Evolutionary conservation across 2,888 invertebrate species (phyloP), one percentile per base, ranked within the genome.

Genomic region (Pheosia tremula): DNA sequence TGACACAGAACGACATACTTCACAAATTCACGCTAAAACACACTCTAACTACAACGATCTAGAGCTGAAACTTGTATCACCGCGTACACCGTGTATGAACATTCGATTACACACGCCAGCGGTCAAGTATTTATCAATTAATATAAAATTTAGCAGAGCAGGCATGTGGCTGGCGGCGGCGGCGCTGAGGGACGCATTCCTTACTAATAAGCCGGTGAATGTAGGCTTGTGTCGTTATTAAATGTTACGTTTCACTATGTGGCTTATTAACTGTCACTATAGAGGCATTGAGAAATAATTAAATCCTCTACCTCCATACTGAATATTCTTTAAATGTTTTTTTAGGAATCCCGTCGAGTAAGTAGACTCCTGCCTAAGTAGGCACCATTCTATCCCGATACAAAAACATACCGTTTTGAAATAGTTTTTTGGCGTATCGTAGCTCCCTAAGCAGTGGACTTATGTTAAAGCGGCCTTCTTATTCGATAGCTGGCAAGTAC

Each of bases 61-160:
- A 75, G 57, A 53, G 66, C 67, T 63, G 36, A 57, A 60, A 61
- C 67, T 75, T 72, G 6, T 11, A 13, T 13, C 9, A 49, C 9
- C 8, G 36, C 49, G 38, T n/a, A 4, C 10, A 62, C 66, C 68
- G 75, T 86, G 89, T 89, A 87, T 86, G 89, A 90, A 89, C 89
- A 91, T 91, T 92, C 88, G 88, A 93, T 93, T 91, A 89, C 79
- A 87, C 91, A 88, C 90, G 69, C 83, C 83, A 83, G 56, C 79
- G 89, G 90, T 90, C 92, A 91, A 91, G 92, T 90, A 92, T 92
- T 92, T 90, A 87, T 88, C 90, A 91, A 91, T 93, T 93, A 92
- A 86, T 83, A 72, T 76, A 81, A 82, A 84, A 89, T 91, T 88
- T 91, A 88, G 90, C 90, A 86, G 86, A 82, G 82, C 81, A 81